A percentile compares a stretch with the other conserved stretches of the same genome.
Conservation (phyloP, 1,140 invertebrate genomes). For the Eciton burchellii region DNA sequence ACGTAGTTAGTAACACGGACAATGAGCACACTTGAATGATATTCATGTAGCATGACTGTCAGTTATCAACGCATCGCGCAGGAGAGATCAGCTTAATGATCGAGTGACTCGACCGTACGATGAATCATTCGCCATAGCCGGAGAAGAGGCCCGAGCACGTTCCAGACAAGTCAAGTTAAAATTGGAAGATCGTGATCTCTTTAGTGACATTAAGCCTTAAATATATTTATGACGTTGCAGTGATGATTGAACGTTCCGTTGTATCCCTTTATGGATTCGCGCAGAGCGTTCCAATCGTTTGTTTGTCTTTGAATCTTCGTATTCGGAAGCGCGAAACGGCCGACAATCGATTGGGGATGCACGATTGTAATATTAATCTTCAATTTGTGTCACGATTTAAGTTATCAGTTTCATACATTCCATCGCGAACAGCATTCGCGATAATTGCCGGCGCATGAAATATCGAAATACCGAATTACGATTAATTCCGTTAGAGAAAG, state of each 20-base stretch:
- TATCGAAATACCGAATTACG: too few species aligned
- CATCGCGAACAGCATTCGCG: not conserved
- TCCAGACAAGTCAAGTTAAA: not conserved
- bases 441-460: not conserved
- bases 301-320: not conserved
- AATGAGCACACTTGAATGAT: conserved; percentile 55
- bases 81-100: conserved; percentile 62
- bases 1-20: conserved; percentile 36
- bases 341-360: conserved; percentile 5
- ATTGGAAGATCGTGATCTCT: conserved; percentile 11
- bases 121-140: conserved; percentile 53
- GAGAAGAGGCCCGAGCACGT: conserved; percentile 21
- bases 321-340: not conserved
- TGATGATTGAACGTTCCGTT: not conserved
- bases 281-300: not conserved
- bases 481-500: too few species aligned
- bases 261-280: not conserved
- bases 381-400: not conserved
- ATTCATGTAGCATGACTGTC: conserved; percentile 60
- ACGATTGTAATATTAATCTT: not conserved
- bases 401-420: not conserved
- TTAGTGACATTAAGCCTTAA: conserved; percentile 8
- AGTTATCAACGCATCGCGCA: conserved; percentile 17
- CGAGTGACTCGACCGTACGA: conserved; percentile 23
- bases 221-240: conserved; percentile 7